Conservation (phyloP, 2,113 vertebrate genomes). For the Bambusicola thoracicus region DNA sequence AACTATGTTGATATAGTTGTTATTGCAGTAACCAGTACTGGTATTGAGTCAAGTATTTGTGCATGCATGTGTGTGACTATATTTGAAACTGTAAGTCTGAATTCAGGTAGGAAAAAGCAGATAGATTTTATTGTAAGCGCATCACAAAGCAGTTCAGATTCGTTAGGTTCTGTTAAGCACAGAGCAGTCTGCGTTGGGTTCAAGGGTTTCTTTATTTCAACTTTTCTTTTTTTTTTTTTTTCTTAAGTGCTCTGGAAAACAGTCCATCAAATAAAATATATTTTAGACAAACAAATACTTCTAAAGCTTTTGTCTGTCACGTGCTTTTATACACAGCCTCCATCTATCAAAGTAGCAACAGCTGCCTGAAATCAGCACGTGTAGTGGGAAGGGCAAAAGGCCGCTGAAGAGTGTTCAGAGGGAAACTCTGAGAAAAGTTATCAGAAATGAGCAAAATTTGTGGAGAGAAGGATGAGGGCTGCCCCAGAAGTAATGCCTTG, state of each 20-base stretch:
- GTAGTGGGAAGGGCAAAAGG: neutral
- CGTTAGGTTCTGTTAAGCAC: too few relatives aligned
- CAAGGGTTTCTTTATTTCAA: neutral
- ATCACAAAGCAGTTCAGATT: neutral
- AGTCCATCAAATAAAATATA: neutral
- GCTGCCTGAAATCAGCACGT: neutral
- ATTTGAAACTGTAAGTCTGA: neutral
- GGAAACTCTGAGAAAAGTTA: neutral
- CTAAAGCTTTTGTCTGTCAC: neutral
- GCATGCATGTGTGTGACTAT: rapidly evolving
- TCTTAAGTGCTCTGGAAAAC: neutral
- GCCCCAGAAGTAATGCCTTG: too few relatives aligned
- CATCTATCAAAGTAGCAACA: neutral
- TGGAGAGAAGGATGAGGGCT: neutral
- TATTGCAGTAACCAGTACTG: neutral
- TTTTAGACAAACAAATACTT: neutral
- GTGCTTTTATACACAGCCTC: neutral
- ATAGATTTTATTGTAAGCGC: neutral
- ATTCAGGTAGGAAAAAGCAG: neutral
- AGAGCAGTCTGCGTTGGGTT: neutral
- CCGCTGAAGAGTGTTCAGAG: rapidly evolving
- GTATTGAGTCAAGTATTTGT: neutral
- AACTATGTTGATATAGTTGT: neutral
- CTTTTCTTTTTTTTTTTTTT: neutral
- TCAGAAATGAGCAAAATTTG: neutral